phyloP scores from a whole-genome alignment of 1,140 invertebrate genomes.

The Tetranychus cinnabarinus region DNA sequence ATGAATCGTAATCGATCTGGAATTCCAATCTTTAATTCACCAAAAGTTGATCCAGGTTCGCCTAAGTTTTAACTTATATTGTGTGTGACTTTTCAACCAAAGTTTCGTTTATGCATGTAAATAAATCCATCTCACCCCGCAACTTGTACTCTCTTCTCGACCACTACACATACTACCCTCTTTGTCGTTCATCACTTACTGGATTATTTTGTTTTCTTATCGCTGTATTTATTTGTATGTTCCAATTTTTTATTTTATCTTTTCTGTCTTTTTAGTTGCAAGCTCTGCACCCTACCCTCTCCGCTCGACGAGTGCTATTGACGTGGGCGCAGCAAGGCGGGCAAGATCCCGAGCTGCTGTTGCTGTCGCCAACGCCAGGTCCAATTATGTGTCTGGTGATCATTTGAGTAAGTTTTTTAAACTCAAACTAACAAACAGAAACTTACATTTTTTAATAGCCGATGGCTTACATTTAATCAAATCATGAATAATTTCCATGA shows the following conservation, averaged over 20 bases:
- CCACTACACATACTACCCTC: no score
- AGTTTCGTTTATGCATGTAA: background rate
- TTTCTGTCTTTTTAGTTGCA: background rate
- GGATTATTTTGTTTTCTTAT: background rate
- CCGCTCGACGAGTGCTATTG: conserved; percentile 74
- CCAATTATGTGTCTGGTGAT: conserved; percentile 38
- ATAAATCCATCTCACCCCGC: no score
- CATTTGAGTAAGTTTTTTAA: background rate
- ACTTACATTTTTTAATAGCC: background rate
- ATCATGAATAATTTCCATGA: no score
- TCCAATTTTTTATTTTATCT: conserved; percentile 2
- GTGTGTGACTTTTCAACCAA: background rate
- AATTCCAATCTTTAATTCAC: background rate
- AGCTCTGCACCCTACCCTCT: conserved; percentile 21
- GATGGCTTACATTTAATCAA: no score
- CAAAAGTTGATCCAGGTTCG: background rate
- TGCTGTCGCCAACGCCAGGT: conserved; percentile 2
- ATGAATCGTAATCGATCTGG: background rate
- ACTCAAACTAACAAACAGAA: background rate
- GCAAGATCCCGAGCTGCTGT: conserved; percentile 51
- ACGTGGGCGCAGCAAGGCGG: conserved; percentile 61
- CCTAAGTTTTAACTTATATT: background rate
- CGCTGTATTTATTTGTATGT: background rate
- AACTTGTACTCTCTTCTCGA: no score
- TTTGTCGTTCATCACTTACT: no score